Evolutionary conservation across 2,113 vertebrate genomes (phyloP), one percentile per base, ranked within the genome.

Genomic region (Cebidichthys violaceus): DNA sequence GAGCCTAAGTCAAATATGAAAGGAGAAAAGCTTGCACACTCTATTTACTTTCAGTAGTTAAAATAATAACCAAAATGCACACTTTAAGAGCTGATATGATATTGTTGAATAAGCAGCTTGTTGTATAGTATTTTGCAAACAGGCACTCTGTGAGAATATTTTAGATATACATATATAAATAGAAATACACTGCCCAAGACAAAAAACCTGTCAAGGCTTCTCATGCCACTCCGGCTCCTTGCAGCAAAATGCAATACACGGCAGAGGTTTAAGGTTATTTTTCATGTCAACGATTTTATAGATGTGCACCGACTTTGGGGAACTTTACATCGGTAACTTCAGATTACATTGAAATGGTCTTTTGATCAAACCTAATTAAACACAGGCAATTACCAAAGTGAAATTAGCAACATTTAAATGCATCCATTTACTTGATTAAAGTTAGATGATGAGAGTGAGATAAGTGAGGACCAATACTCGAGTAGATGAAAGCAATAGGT

Each of bases 381-480:
- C 85, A 90, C 84, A 68, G 61, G 89, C 93, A 95, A 95, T 95
- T 94, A 94, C 91, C 88, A 88, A 93, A 93, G 88, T 93, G 90
- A 94, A 95, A 96, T 95, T 94, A 94, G 93, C 93, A 88, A 91
- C 92, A 91, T 95, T 95, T 95, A 94, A 93, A 94, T 81, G 89
- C 92, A 88, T 91, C 95, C 95, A 96, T 95, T 96, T 94, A 90
- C 88, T 94, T 96, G 94, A 96, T 96, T 96, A 95, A 95, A 94
- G 92, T 92, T 93, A 94, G 94, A 95, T 94, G 94, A 95, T 83
- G 92, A 93, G 93, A 89, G 90, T 88, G 86, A 94, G 92, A 94
- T 94, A 93, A 95, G 88, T 82, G 91, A 93, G 90, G 90, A 91
- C 87, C 93, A 92, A 94, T 92, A 90, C 90, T 82, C 20, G 52